Percentiles rank a stretch among this genome's conserved stretches.
Conservation (phyloP, 2,888 invertebrate species). For the Aplocera efformata region DNA sequence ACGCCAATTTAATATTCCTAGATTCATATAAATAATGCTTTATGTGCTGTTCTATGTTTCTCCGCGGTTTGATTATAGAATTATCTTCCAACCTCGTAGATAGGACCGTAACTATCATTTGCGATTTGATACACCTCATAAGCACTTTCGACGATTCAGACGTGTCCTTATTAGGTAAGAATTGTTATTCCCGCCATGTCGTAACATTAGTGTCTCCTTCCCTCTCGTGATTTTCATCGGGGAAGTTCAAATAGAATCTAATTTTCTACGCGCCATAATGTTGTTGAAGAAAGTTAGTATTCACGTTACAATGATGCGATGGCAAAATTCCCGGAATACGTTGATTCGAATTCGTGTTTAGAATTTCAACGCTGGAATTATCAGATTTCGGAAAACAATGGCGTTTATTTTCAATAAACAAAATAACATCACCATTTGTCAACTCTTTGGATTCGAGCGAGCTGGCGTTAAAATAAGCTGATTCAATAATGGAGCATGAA, state of each 20-base stretch:
- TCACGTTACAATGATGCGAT: too few species aligned
- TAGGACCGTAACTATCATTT: conserved; percentile 13
- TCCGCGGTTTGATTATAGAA: too few species aligned
- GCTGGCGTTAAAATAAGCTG: neutral
- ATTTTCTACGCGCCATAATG: conserved; percentile 20
- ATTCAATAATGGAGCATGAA: too few species aligned
- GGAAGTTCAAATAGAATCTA: conserved; percentile 11
- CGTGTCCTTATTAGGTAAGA: conserved; percentile 9
- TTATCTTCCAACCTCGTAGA: too few species aligned
- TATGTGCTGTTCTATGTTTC: too few species aligned
- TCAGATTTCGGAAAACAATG: neutral
- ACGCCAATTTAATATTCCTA: too few species aligned
- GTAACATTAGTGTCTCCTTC: conserved; percentile 11
- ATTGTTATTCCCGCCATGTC: conserved; percentile 17
- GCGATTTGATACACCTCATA: conserved; percentile 15
- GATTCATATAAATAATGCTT: too few species aligned
- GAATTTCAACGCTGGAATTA: too few species aligned
- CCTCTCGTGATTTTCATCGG: conserved; percentile 10
- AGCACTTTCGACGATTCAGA: conserved; percentile 8
- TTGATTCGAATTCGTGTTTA: too few species aligned
- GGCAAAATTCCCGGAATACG: too few species aligned
- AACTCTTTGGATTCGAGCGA: too few species aligned
- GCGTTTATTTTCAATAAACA: conserved; percentile 1
- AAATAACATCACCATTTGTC: too few species aligned
- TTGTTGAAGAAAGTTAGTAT: conserved; percentile 4